phyloP scores from a whole-genome alignment of 2,888 invertebrate genomes.

The Acanthosoma haemorrhoidale region DNA sequence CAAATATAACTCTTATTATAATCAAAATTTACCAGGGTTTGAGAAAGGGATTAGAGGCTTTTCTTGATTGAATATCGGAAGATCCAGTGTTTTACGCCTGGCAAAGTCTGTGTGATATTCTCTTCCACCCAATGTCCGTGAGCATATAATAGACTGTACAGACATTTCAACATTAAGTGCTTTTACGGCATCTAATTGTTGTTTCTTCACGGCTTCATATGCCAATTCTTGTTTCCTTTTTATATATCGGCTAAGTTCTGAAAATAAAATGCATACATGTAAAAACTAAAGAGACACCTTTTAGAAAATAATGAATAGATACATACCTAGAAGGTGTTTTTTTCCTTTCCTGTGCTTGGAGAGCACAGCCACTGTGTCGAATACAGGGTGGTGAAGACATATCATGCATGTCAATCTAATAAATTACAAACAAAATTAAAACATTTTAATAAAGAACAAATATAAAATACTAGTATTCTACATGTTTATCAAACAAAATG shows the following conservation, averaged over 20 bases:
- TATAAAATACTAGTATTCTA: too few relatives aligned
- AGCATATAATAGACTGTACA: background rate
- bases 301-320: background rate
- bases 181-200: conserved; percentile 17
- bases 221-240: conserved; percentile 40
- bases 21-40: background rate
- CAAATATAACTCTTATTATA: too few relatives aligned
- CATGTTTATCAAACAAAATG: too few relatives aligned
- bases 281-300: background rate
- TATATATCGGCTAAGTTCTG: conserved; percentile 42
- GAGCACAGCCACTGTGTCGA: conserved; percentile 41
- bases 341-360: conserved; percentile 42
- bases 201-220: conserved; percentile 28
- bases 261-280: conserved; percentile 13
- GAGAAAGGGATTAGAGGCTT: background rate
- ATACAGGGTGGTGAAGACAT: conserved; percentile 41
- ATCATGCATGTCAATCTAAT: conserved; percentile 41
- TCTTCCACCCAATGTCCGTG: background rate
- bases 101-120: conserved; percentile 5
- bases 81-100: conserved; percentile 9
- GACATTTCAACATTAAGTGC: background rate
- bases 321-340: conserved; percentile 40
- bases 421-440: background rate
- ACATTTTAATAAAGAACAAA: background rate
- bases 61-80: conserved; percentile 7